Evolutionary conservation across 2,888 invertebrate genomes (phyloP).

Genomic region (Lordiphosa andalusiaca): DNA sequence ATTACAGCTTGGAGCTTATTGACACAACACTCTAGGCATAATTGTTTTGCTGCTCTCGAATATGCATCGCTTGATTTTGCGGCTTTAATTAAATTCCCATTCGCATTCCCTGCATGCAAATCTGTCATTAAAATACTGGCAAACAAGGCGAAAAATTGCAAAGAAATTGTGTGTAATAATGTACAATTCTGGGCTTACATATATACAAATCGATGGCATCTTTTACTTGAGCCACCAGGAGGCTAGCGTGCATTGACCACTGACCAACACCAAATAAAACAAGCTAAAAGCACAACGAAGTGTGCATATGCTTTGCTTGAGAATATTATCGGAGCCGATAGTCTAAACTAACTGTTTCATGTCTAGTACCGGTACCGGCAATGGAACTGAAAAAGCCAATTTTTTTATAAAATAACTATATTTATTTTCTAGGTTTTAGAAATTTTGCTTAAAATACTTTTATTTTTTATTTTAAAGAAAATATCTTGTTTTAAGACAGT

Average conservation of each 20-base stretch:
- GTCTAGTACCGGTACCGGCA: too few species aligned
- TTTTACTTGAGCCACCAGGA: slow-evolving; percentile 36
- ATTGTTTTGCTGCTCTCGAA: slow-evolving; percentile 1
- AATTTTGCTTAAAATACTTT: too few species aligned
- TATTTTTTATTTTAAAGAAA: too few species aligned
- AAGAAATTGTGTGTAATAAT: slow-evolving; percentile 29
- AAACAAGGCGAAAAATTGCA: slow-evolving; percentile 38
- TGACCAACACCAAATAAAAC: slow-evolving; percentile 24
- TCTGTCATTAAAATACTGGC: slow-evolving; percentile 45
- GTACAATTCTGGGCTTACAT: slow-evolving; percentile 17
- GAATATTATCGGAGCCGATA: too few species aligned
- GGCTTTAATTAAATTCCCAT: slow-evolving; percentile 5
- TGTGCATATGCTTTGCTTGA: slow-evolving; percentile 12
- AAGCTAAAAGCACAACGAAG: slow-evolving; percentile 13
- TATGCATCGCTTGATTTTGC: slow-evolving; percentile 9
- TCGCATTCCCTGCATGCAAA: slow-evolving; percentile 48
- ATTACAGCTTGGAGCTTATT: slow-evolving; percentile 15
- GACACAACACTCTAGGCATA: slow-evolving; percentile 39
- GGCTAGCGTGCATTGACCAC: slow-evolving; percentile 77
- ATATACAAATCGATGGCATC: slow-evolving; percentile 66
- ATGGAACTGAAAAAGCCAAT: too few species aligned
- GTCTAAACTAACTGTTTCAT: too few species aligned
- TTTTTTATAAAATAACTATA: too few species aligned
- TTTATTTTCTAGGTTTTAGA: too few species aligned
- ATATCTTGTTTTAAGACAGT: too few species aligned